Conservation (phyloP, 2,113 vertebrate genomes). For the Atractosteus spatula region DNA sequence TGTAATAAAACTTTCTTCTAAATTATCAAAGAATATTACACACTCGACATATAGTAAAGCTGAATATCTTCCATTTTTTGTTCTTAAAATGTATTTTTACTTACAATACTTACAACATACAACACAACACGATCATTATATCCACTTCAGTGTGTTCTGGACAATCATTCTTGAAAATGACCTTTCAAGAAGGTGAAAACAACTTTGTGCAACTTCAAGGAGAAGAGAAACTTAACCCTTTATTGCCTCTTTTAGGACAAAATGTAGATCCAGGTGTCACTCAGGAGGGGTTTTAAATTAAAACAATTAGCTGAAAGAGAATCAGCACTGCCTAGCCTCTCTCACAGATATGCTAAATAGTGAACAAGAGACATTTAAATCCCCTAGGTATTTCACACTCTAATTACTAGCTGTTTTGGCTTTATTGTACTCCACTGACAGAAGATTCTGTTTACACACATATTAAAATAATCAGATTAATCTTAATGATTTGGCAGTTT, state of each 20-base stretch:
- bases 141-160: no score
- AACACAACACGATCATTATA: no score
- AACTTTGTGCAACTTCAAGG: neutral
- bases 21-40: no score
- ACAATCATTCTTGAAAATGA: no score
- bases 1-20: no score
- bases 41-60: no score
- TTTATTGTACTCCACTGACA: conserved; percentile 55
- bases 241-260: conserved; percentile 20
- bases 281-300: conserved; percentile 30
- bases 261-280: conserved; percentile 26
- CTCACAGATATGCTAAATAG: conserved; percentile 43
- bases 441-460: conserved; percentile 14
- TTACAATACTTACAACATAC: no score
- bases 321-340: conserved; percentile 39
- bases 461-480: neutral
- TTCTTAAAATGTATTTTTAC: no score
- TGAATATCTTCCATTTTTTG: no score
- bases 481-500: no score
- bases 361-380: conserved; percentile 47
- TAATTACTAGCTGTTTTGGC: conserved; percentile 51
- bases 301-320: conserved; percentile 49
- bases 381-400: conserved; percentile 58
- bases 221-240: conserved; percentile 1
- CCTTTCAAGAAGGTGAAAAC: no score